These are phyloP conservation scores for Gorsachius goisagi DNA, from an alignment of 2,113 vertebrate species.

Conservation along the genomic window DNA sequence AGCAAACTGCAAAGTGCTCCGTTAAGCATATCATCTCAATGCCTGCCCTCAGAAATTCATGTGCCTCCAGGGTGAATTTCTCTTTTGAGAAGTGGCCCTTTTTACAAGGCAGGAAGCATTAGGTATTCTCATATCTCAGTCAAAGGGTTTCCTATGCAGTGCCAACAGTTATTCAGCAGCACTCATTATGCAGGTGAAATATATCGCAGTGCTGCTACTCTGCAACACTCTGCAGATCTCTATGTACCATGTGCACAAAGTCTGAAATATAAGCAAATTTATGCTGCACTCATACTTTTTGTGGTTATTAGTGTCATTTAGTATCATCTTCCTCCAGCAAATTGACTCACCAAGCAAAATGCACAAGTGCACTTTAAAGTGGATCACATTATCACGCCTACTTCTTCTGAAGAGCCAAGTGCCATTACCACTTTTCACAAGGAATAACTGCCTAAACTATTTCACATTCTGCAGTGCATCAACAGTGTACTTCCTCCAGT, in stretches of 20 bases:
- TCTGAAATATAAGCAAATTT: constrained; percentile 61
- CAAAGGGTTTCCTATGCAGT: not conserved
- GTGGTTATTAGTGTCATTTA: constrained; percentile 67
- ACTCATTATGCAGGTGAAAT: constrained; percentile 66
- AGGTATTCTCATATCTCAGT: constrained; percentile 22
- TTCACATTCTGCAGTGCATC: constrained; percentile 51
- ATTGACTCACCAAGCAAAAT: constrained; percentile 62
- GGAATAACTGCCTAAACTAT: constrained; percentile 47
- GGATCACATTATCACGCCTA: constrained; percentile 54
- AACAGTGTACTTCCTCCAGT: constrained; percentile 26
- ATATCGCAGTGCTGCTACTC: constrained; percentile 30
- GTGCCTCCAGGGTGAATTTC: not conserved
- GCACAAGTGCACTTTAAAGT: constrained; percentile 52
- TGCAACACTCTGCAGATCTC: constrained; percentile 63
- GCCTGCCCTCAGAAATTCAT: constrained; percentile 1
- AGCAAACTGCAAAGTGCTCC: not conserved
- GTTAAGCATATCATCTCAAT: not conserved
- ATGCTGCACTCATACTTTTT: constrained; percentile 63
- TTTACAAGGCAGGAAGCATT: constrained; percentile 30
- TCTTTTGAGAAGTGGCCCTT: constrained; percentile 7
- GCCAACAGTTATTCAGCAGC: constrained; percentile 55
- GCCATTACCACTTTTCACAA: constrained; percentile 58
- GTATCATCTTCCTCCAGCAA: constrained; percentile 62
- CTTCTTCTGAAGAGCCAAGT: constrained; percentile 49
- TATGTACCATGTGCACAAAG: constrained; percentile 38